Base-by-base conservation (phyloP, 2,113 vertebrate genomes). In the Sclerurus mexicanus region DNA sequence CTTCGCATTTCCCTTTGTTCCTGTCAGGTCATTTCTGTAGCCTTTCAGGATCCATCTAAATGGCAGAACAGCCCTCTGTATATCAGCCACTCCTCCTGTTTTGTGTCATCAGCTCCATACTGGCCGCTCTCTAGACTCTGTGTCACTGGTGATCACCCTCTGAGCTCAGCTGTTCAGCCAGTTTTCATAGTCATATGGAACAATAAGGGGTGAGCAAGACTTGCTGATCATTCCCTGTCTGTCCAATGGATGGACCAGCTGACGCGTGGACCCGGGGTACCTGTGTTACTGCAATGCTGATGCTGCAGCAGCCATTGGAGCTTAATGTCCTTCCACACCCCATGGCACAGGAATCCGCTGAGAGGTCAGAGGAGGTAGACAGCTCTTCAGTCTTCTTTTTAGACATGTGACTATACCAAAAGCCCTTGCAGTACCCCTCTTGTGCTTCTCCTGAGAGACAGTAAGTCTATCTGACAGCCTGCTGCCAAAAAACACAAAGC, bases 261-360 rank as follows among this genome's bases (percentile, higher is more conserved):
- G 35, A 49, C 2, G 1, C 44, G 35, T 68, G 25, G 53, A 44
- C 4, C 3, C 0, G 1, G 9, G 50, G 11, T 2, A 2, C 21
- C 20, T 47, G 24, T 76, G n/a, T 59, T 85, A 39, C n/a, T 87
- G 21, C 0, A 0, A 7, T 73, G 49, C 30, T 60, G 30, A 18
- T 75, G 58, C n/a, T 75, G 52, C 56, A 64, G 49, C 84, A 82
- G 50, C 37, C 28, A 4, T 18, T 86, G 76, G 27, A 63, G 21
- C n/a, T 71, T 74, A 23, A n/a, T 39, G 35, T 78, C 23, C 39
- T 89, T 76, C n/a, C 44, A 67, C 42, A 39, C 4, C 6, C n/a
- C 30, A 13, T 4, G 5, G 33, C n/a, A 71, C 19, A 46, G 35
- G 50, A 18, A 39, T 74, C 42, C 7, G 85, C n/a, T 2, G 1